Base-by-base conservation (phyloP, 1,140 invertebrate species). In the Samia ricini region DNA sequence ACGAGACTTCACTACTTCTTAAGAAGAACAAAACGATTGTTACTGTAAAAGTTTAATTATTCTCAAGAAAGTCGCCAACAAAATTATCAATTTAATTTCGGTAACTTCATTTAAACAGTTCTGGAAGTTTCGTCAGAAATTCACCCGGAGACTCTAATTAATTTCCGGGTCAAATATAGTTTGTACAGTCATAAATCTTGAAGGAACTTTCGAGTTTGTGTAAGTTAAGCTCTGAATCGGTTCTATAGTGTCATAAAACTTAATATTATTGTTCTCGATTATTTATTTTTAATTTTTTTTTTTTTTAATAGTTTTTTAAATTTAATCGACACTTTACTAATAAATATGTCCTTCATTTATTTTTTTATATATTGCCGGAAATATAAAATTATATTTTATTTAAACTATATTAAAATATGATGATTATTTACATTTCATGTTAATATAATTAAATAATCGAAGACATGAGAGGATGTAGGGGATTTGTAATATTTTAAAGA, bases 161-260 rank as follows among this genome's bases (percentile, higher is more conserved):
- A 64, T 61, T 64, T 61, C 60, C 33, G 56, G 60, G 60, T 69
- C 66, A 61, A 69, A 64, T 69, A 69, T 64, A 69, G 59, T 69
- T 64, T 56, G 56, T 61, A 58, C 48, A 42, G 62, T 26, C 19
- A 64, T 64, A 64, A 64, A 69, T 64, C 42, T 64, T 18, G 24
- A 18, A 23, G 15, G 56, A 67, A 69, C 29, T 69, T 69, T 60
- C 19, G 23, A 68, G 59, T 62, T 36, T 59, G 19, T 36, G 7
- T 23, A 4, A 48, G 58, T 60, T 54, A 59, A 62, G 51, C 60
- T 60, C n/a, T 56, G 65, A 59, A 61, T 57, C 18, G 56, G 6
- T 42, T 21, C 20, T 52, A 52, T 52, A 52, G 4, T 23, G n/a
- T 52, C 33, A 15, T 42, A 1, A 15, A 42, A 15, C n/a, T 42